Evolutionary conservation across 1,140 invertebrate genomes (phyloP).

Genomic region (Pteromalus puparum): DNA sequence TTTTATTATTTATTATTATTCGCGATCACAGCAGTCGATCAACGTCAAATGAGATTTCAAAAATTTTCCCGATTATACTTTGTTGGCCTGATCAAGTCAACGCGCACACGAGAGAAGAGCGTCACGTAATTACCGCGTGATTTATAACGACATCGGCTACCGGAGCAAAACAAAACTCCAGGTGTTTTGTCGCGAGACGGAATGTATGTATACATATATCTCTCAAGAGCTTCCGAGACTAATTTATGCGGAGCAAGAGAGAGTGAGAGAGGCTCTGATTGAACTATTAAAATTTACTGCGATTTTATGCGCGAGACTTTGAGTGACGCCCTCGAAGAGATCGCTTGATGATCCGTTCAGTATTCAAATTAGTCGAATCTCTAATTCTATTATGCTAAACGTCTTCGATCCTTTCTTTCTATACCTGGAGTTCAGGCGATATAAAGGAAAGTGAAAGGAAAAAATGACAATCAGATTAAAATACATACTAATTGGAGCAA

Average conservation of each 20-base stretch:
- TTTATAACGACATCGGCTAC: background rate
- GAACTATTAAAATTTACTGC: no score
- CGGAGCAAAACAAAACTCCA: background rate
- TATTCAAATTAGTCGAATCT: constrained; percentile 22
- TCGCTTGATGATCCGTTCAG: constrained; percentile 24
- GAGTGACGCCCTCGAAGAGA: constrained; percentile 1
- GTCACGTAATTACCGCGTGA: background rate
- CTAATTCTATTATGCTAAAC: constrained; percentile 41
- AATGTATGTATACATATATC: no score
- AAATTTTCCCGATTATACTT: background rate
- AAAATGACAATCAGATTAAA: no score
- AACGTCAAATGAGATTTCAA: background rate
- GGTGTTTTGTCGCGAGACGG: no score
- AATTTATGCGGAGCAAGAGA: no score
- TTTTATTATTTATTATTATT: constrained; percentile 1
- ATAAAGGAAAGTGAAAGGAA: no score
- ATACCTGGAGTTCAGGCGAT: no score
- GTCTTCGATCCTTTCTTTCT: constrained; percentile 16
- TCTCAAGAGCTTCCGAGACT: no score
- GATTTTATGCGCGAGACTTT: no score
- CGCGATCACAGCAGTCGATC: background rate
- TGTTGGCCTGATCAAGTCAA: background rate
- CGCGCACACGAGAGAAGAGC: no score
- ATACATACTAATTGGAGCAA: no score
- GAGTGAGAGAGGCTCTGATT: no score